Conservation (phyloP, 2,888 invertebrate genomes). For the Lasioglossum zephyrum region DNA sequence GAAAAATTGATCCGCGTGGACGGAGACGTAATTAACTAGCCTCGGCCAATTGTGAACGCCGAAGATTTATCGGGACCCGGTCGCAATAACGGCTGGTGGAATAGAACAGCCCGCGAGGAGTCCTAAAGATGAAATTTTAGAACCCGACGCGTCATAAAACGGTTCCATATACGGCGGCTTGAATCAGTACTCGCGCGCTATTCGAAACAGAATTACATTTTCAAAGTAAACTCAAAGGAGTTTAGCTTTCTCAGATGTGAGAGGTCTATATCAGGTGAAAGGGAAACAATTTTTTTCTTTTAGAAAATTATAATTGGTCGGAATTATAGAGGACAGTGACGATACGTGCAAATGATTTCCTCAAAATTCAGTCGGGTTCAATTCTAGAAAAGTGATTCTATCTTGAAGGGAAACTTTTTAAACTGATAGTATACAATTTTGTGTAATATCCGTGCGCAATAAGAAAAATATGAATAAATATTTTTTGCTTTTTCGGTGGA, state of each 20-base stretch:
- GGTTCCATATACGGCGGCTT: neutral
- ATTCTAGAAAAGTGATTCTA: too few relatives aligned
- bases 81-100: neutral
- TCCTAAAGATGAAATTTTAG: conserved; percentile 4
- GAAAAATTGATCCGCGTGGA: conserved; percentile 40
- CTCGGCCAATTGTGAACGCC: neutral
- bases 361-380: neutral
- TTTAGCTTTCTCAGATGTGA: neutral
- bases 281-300: neutral
- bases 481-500: too few relatives aligned
- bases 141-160: neutral
- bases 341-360: neutral
- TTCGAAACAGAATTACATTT: neutral
- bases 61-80: conserved; percentile 5
- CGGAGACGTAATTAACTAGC: conserved; percentile 22
- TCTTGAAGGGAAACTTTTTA: too few relatives aligned
- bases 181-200: neutral
- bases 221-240: neutral
- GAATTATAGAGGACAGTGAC: too few relatives aligned
- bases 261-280: neutral
- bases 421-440: too few relatives aligned
- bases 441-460: too few relatives aligned
- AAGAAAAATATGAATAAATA: too few relatives aligned
- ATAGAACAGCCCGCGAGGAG: neutral
- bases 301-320: neutral